Conservation (phyloP, 1,140 invertebrate species). For the Philotrypesis tridentata region DNA sequence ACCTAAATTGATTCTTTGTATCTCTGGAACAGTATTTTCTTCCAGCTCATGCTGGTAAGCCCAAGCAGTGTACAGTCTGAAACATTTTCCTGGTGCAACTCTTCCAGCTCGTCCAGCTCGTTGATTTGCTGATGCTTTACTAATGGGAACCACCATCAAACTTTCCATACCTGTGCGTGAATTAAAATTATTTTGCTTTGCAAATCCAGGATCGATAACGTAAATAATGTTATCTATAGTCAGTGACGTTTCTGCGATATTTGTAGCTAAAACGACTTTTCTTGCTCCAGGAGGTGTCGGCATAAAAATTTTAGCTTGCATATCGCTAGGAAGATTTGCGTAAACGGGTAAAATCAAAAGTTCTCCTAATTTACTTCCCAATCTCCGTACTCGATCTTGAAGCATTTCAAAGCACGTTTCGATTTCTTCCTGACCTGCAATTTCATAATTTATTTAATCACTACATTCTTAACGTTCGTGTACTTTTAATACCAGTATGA, state of each 20-base stretch:
- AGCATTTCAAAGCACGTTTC: conserved; percentile 96
- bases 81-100: conserved; percentile 97
- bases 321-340: conserved; percentile 97
- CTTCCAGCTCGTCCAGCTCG: conserved; percentile 91
- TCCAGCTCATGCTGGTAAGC: conserved; percentile 98
- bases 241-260: conserved; percentile 99
- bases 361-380: conserved; percentile 95
- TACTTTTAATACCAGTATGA: no score
- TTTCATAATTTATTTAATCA: conserved; percentile 9
- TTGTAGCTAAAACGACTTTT: conserved; percentile 98
- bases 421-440: conserved; percentile 88
- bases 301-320: conserved; percentile 99
- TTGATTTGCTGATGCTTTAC: conserved; percentile 97
- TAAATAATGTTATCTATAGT: conserved; percentile 99
- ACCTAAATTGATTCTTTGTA: conserved; percentile 96
- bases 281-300: conserved; percentile 95
- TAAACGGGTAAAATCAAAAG: conserved; percentile 97
- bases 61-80: conserved; percentile 97
- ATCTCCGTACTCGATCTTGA: conserved; percentile 89
- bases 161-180: conserved; percentile 98
- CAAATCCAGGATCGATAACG: conserved; percentile 99
- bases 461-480: no score
- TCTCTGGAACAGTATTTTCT: conserved; percentile 98
- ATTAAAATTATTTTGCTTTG: conserved; percentile 99
- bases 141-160: conserved; percentile 97